phyloP scores from a whole-genome alignment of 2,888 invertebrate species.

The Xanthia togata region DNA sequence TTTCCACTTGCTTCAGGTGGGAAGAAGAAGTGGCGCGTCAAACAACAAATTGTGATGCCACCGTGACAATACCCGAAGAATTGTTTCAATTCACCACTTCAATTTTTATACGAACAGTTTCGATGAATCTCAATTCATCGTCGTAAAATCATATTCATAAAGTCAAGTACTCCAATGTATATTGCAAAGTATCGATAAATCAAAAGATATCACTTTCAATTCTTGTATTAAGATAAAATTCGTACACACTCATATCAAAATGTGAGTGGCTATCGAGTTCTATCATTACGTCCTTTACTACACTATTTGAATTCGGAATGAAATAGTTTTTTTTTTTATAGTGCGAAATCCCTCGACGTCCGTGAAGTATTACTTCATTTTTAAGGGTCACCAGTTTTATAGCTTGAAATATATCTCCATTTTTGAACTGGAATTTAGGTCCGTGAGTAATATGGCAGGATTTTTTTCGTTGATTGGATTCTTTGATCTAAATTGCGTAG shows the following conservation, averaged over 20 bases:
- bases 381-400: conserved; percentile 36
- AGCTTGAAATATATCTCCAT: conserved; percentile 22
- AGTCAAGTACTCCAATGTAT: conserved; percentile 24
- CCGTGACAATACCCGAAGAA: not conserved
- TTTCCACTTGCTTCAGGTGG: not conserved
- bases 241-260: conserved; percentile 19
- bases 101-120: conserved; percentile 16
- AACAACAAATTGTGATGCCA: not conserved
- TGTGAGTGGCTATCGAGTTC: conserved; percentile 18
- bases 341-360: not conserved
- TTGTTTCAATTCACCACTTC: conserved; percentile 4
- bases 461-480: conserved; percentile 59
- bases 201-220: conserved; percentile 41
- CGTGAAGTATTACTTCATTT: conserved; percentile 46
- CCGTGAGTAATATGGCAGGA: conserved; percentile 16
- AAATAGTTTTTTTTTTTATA: conserved; percentile 24
- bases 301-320: conserved; percentile 37
- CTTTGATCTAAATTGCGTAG: conserved; percentile 46
- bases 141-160: conserved; percentile 35
- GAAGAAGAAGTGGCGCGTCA: not conserved
- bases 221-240: conserved; percentile 35
- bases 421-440: conserved; percentile 27
- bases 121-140: not conserved
- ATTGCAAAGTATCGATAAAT: conserved; percentile 49
- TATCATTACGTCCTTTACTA: conserved; percentile 28